Conservation (phyloP, 2,888 invertebrate species). For the Bugula neritina region DNA sequence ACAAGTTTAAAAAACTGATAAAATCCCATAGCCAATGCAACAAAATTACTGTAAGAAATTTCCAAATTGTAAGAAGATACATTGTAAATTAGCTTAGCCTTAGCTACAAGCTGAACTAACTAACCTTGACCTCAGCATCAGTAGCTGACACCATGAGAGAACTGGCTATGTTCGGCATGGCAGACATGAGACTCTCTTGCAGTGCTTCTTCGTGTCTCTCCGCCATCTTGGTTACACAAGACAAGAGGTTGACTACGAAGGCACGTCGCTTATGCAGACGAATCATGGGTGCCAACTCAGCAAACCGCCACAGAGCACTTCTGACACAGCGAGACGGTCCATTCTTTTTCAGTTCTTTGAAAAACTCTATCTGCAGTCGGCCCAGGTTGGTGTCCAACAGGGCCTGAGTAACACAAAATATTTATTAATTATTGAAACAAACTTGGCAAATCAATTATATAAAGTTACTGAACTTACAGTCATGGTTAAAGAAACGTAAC, state of each 20-base stretch:
- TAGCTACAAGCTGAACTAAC: no score
- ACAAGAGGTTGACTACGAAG: constrained; percentile 69
- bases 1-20: no score
- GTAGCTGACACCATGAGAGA: constrained; percentile 66
- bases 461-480: no score
- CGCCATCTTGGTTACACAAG: constrained; percentile 67
- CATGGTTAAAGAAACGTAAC: no score
- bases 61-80: no score
- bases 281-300: constrained; percentile 69
- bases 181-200: constrained; percentile 63
- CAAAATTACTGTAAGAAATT: no score
- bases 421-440: no score
- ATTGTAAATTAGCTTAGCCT: no score
- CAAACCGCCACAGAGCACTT: constrained; percentile 71
- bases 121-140: constrained; percentile 69
- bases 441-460: no score
- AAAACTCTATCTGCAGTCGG: constrained; percentile 72
- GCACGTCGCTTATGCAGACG: constrained; percentile 70
- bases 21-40: no score
- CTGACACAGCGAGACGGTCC: constrained; percentile 66
- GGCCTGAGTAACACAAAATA: constrained; percentile 40
- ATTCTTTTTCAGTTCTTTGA: constrained; percentile 75
- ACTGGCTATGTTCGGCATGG: constrained; percentile 64
- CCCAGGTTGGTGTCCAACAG: constrained; percentile 65
- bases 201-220: constrained; percentile 63